phyloP scores from a whole-genome alignment of 2,797 vertebrate species.

The Mus minutoides region DNA sequence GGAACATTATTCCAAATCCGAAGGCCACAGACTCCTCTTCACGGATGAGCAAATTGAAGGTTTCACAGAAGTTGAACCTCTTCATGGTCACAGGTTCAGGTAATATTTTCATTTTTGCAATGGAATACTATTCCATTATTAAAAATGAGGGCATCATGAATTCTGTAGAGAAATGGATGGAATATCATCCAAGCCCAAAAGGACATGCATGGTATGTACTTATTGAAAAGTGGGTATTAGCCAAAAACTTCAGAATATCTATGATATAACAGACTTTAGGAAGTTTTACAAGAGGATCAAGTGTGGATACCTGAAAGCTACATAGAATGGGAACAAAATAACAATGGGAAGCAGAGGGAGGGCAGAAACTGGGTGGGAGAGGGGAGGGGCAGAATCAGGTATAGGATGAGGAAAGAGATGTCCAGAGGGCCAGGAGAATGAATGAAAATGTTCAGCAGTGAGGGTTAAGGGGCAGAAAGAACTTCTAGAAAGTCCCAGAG shows the following conservation, averaged over 20 bases:
- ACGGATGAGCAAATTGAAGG: neutral
- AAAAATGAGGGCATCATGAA: neutral
- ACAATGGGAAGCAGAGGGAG: neutral
- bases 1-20: neutral
- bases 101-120: too few species aligned
- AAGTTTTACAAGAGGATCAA: neutral
- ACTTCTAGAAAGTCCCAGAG: neutral
- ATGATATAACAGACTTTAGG: neutral
- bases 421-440: neutral
- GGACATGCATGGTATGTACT: neutral
- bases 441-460: neutral
- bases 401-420: neutral
- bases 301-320: neutral
- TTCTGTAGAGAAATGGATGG: neutral
- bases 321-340: neutral
- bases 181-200: neutral
- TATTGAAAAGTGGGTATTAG: neutral
- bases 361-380: neutral
- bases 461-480: neutral
- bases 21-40: neutral
- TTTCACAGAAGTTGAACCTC: neutral
- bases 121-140: too few species aligned
- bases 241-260: neutral
- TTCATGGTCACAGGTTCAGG: too few species aligned
- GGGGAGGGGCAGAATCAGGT: neutral